Conservation (phyloP, 2,888 invertebrate genomes). For the Drymonia ruficornis region DNA sequence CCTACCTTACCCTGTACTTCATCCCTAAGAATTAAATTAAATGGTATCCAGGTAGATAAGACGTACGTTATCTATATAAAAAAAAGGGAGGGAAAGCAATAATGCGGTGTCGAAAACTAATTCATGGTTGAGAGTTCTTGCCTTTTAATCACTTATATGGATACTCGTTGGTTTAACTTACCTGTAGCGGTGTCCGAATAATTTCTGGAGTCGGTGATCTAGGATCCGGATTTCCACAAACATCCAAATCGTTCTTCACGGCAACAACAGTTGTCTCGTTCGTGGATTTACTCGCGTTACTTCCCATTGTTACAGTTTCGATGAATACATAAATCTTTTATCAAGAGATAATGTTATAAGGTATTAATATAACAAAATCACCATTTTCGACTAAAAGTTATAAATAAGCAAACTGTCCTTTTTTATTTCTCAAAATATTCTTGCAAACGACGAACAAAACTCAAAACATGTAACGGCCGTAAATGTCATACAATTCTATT, state of each 20-base stretch:
- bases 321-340: not conserved
- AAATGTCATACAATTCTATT: conserved; percentile 61
- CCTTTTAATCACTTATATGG: too few relatives aligned
- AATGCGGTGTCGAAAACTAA: conserved; percentile 3
- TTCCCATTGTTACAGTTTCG: conserved; percentile 63
- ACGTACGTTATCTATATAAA: too few relatives aligned
- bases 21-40: too few relatives aligned
- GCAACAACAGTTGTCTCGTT: conserved; percentile 51
- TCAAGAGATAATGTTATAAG: conserved; percentile 12
- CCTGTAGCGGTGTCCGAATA: conserved; percentile 85
- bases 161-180: conserved; percentile 37
- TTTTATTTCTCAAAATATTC: conserved; percentile 16
- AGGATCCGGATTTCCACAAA: conserved; percentile 75
- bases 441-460: conserved; percentile 28
- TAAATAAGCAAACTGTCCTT: conserved; percentile 16
- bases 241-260: conserved; percentile 59
- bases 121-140: not conserved
- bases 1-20: too few relatives aligned
- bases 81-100: conserved; percentile 27
- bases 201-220: conserved; percentile 86
- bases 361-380: conserved; percentile 16
- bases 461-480: conserved; percentile 72
- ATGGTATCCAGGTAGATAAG: too few relatives aligned
- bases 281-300: conserved; percentile 69
- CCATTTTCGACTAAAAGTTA: conserved; percentile 25